Base-by-base conservation (phyloP, 2,113 vertebrate species). In the Lucifuga dentata region DNA sequence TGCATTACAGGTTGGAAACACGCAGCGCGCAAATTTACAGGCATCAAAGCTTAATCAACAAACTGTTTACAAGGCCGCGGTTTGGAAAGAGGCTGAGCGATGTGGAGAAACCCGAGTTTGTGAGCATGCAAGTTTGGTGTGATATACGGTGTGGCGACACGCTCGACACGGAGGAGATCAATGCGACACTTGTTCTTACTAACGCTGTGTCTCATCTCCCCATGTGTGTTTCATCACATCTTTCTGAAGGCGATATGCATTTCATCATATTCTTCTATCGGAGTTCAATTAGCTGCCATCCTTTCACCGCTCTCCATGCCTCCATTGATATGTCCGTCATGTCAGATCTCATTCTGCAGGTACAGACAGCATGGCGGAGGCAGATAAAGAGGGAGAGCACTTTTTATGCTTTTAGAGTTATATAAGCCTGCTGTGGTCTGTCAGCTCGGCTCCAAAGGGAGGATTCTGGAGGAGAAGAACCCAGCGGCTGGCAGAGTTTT, bases 1-100 rank as follows among this genome's bases (percentile, higher is more conserved):
- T 69, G 76, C 81, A 87, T 86, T 84, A 89, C 83, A 85, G 83
- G 85, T 88, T 78, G 83, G 72, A 82, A 87, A 86, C 81, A 80
- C 67, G 52, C 68, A 3, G 67, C 21, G 9, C 50, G 32, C 76
- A 84, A 63, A 85, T 89, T 86, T 81, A 86, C 88, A 78, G 73
- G 80, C 86, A 84, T 84, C 83, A 70, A 48, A 66, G 45, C 83
- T 76, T 86, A 81, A 91, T 88, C 83, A 88, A 78, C 89, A 75
- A 83, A 87, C 83, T 78, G 73, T 85, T 85, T 90, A 83, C 83
- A 76, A 63, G 64, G 61, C 33, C 23, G 20, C 62, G 8, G 55
- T 77, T 73, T 69, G 60, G 69, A 83, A 68, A 21, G 3, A 45
- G 68, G 78, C 15, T 21, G 81, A 78, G 44, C 50, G 51, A 80